These are phyloP conservation scores for Cavia porcellus DNA, from an alignment of 2,113 vertebrate species.

Conservation along the genomic window DNA sequence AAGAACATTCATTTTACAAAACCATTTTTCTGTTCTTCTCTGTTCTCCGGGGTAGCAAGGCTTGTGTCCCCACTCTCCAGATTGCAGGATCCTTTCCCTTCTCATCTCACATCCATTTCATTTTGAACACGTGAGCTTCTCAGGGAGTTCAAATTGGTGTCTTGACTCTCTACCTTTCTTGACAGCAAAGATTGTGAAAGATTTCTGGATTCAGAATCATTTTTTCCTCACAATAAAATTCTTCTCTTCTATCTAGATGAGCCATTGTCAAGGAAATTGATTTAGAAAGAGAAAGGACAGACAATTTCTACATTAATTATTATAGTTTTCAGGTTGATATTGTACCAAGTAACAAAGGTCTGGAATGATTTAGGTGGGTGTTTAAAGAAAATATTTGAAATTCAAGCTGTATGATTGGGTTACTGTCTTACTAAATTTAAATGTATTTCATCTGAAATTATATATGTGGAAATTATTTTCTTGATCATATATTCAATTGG, in stretches of 20 bases:
- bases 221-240: not conserved
- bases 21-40: not conserved
- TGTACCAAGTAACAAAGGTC: not conserved
- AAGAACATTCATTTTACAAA: not conserved
- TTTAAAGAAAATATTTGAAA: slow-evolving; percentile 18
- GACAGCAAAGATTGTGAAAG: not conserved
- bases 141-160: not conserved
- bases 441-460: not conserved
- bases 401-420: not conserved
- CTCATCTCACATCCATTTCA: not conserved
- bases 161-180: not conserved
- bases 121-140: not conserved
- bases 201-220: not conserved
- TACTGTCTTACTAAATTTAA: not conserved
- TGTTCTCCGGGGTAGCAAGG: not conserved
- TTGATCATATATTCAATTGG: not conserved
- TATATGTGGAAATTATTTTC: not conserved
- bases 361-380: not conserved
- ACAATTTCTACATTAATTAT: not conserved
- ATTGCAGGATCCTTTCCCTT: not conserved
- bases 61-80: not conserved
- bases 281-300: not conserved
- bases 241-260: not conserved
- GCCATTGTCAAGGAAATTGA: not conserved
- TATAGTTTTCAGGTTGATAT: not conserved